Base-by-base conservation (phyloP, 1,140 invertebrate genomes). In the Macrosteles quadrilineatus region DNA sequence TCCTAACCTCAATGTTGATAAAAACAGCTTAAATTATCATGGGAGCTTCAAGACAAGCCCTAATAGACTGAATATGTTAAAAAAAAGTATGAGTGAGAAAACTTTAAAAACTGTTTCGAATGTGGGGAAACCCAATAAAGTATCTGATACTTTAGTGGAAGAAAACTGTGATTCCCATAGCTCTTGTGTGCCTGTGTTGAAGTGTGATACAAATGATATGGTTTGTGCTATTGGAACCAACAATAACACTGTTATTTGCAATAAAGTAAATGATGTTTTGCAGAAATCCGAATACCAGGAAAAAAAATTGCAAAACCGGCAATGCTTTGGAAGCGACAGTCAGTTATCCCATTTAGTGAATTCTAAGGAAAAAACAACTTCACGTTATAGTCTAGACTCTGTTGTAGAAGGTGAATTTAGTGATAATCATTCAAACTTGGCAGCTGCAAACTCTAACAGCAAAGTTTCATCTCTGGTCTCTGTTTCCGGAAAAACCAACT, bases 31-130 rank as follows among this genome's bases (percentile, higher is more conserved):
- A 9, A 70, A 71, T 25, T 78, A 80, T 67, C 74, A 74, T 14
- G 78, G 78, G 14, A 81, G 80, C 66, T 81, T 81, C 47, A 81
- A 81, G 73, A 78, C 76, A 14, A 75, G 76, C 66, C 73, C 74
- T 63, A 76, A 77, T 66, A 53, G 75, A 32, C 74, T 76, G 3
- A 72, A 71, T 65, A 73, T 70, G 71, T 72, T 70, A n/a, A 73
- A 74, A 68, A 73, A 73, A 32, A 30, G 66, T 32, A 68, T 30
- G 19, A 59, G 64, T 40, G 63, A 71, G 47, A 59, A 69, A 69
- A 43, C 23, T 27, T 69, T 69, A 62, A 57, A 45, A 32, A 69
- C 25, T 29, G 55, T 59, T 29, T 12, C 12, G 2, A 59, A 36
- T 36, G 4, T 36, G 4, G 32, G 32, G 32, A 36, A 36, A 36